Evolutionary conservation across 2,113 vertebrate genomes (phyloP).

Genomic region (Epinephelus lanceolatus): DNA sequence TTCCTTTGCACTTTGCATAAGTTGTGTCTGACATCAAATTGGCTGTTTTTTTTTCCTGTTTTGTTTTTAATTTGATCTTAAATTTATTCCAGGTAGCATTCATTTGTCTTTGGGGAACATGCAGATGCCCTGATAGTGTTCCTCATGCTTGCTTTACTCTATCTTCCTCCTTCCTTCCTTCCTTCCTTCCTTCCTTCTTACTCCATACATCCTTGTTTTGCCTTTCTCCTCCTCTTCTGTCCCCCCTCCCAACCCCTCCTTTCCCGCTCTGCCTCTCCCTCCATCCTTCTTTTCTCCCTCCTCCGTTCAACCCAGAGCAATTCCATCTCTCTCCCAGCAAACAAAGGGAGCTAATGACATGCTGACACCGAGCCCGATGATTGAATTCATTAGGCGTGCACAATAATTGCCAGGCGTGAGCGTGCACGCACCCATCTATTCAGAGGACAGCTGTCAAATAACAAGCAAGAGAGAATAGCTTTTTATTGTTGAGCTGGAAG

Average conservation of each 20-base stretch:
- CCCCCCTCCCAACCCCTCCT: not conserved
- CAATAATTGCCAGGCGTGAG: constrained; percentile 78
- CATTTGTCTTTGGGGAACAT: constrained; percentile 15
- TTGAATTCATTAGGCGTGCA: constrained; percentile 82
- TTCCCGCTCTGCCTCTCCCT: not conserved
- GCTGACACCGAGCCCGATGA: constrained; percentile 81
- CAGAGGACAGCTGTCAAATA: constrained; percentile 84
- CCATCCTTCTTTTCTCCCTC: constrained; percentile 33
- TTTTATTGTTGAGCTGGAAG: constrained; percentile 71
- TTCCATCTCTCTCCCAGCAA: constrained; percentile 75
- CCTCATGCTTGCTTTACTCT: constrained; percentile 10
- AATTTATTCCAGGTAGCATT: constrained; percentile 42
- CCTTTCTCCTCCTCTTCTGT: constrained; percentile 21
- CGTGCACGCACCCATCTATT: constrained; percentile 74
- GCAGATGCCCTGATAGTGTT: not conserved
- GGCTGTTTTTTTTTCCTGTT: not conserved
- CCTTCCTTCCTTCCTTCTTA: not conserved
- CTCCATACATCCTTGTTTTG: constrained; percentile 26
- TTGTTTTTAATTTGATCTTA: constrained; percentile 23
- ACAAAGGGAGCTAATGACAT: constrained; percentile 81
- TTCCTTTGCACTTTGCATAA: not conserved
- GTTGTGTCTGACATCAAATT: constrained; percentile 4
- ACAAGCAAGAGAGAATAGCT: constrained; percentile 74
- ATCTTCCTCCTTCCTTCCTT: constrained; percentile 2
- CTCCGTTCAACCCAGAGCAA: constrained; percentile 62